These are phyloP conservation scores for Drosophila gunungcola DNA, from an alignment of 1,140 invertebrate species.

Conservation along the genomic window DNA sequence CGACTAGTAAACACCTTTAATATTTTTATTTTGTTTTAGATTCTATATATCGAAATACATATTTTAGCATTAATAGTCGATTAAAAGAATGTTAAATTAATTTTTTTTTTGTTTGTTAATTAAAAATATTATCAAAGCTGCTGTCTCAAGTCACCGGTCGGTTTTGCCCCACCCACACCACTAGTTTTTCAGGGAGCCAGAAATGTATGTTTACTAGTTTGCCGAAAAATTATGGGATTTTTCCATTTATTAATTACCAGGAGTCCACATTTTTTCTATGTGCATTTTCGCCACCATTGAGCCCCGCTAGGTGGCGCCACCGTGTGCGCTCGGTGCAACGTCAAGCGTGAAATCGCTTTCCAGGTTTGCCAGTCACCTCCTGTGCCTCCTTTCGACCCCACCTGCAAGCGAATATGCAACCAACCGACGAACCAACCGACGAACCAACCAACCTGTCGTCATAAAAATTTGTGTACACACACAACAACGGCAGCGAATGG, in stretches of 20 bases:
- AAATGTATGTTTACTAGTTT: no score
- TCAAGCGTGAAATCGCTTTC: constrained; percentile 78
- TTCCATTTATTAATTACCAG: no score
- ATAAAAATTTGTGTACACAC: constrained; percentile 75
- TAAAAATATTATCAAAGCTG: no score
- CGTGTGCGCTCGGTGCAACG: constrained; percentile 48
- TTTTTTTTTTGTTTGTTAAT: no score
- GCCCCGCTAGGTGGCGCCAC: constrained; percentile 66
- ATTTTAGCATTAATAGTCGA: no score
- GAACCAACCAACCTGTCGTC: constrained; percentile 74
- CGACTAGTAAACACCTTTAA: no score
- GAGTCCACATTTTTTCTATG: background rate
- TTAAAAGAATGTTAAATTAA: no score
- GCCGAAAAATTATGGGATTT: no score
- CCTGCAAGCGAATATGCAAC: constrained; percentile 2
- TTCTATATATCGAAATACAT: no score
- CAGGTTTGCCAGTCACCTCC: constrained; percentile 48
- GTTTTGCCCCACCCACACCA: background rate
- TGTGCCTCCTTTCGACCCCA: background rate
- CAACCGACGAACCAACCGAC: constrained; percentile 8
- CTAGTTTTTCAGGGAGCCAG: no score
- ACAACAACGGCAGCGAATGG: constrained; percentile 26
- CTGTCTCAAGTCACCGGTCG: background rate
- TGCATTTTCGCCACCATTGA: background rate
- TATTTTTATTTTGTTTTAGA: no score